Evolutionary conservation across 2,888 invertebrate genomes (phyloP).

Genomic region (Drosophila mulleri): DNA sequence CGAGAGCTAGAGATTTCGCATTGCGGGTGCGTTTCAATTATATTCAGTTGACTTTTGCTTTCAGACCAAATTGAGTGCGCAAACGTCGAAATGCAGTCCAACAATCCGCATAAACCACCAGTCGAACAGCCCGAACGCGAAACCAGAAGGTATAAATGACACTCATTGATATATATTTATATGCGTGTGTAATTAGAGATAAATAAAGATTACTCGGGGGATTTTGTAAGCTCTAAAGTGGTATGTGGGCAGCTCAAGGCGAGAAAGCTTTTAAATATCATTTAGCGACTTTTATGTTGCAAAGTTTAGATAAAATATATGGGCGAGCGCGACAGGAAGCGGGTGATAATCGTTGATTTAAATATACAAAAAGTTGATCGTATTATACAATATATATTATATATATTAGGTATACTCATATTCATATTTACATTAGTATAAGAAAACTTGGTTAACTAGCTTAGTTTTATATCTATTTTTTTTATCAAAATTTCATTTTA

Average conservation of each 20-base stretch:
- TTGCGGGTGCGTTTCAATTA: slow-evolving; percentile 71
- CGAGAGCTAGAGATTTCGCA: slow-evolving; percentile 6
- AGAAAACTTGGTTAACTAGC: no score
- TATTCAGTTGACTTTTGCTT: slow-evolving; percentile 19
- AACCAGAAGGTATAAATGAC: slow-evolving; percentile 13
- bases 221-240: slow-evolving; percentile 11
- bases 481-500: no score
- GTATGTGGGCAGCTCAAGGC: slow-evolving; percentile 6
- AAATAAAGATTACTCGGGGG: slow-evolving; percentile 38
- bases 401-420: no score
- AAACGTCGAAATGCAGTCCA: slow-evolving; percentile 49
- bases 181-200: slow-evolving; percentile 37
- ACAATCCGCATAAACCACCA: slow-evolving; percentile 22
- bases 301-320: not conserved
- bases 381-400: no score
- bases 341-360: not conserved
- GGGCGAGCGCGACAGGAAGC: not conserved
- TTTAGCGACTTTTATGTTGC: slow-evolving; percentile 16
- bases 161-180: slow-evolving; percentile 21
- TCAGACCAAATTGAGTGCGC: slow-evolving; percentile 57
- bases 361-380: no score
- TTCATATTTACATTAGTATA: no score
- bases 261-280: slow-evolving; percentile 10
- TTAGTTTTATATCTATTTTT: no score
- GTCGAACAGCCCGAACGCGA: not conserved